These are phyloP conservation scores for Apantesis nais DNA, from an alignment of 2,888 invertebrate genomes.

Conservation along the genomic window DNA sequence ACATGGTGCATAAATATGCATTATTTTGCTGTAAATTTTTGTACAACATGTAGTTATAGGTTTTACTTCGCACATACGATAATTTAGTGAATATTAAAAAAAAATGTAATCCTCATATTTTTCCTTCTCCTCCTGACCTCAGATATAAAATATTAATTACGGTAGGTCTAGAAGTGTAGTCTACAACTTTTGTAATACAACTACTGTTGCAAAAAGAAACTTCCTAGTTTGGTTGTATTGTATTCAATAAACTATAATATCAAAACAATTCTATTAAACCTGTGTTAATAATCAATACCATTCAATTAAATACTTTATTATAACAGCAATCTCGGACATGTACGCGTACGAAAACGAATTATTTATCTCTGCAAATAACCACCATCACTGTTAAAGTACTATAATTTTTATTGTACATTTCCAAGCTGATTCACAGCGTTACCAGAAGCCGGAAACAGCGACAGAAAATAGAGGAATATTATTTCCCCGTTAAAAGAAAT, in stretches of 20 bases:
- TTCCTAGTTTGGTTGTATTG: no score
- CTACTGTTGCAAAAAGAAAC: not conserved
- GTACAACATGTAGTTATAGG: no score
- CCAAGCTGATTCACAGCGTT: not conserved
- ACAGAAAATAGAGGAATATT: not conserved
- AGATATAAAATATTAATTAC: no score
- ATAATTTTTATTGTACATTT: not conserved
- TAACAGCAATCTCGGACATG: not conserved
- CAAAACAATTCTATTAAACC: no score
- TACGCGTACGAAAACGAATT: not conserved
- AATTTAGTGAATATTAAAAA: no score
- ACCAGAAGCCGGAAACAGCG: not conserved
- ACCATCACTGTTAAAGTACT: not conserved
- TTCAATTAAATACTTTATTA: no score
- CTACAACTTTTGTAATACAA: not conserved
- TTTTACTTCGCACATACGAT: no score
- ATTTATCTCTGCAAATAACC: not conserved
- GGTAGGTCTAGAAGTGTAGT: no score
- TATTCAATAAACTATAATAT: no score
- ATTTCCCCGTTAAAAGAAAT: not conserved
- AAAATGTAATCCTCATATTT: no score
- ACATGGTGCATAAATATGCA: conserved; percentile 34
- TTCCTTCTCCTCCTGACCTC: no score
- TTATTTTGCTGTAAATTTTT: not conserved
- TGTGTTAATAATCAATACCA: no score